A percentile compares a stretch with the other conserved stretches of the same genome.
phyloP scores from a whole-genome alignment of 1,140 invertebrate genomes.

The Nasonia vitripennis region DNA sequence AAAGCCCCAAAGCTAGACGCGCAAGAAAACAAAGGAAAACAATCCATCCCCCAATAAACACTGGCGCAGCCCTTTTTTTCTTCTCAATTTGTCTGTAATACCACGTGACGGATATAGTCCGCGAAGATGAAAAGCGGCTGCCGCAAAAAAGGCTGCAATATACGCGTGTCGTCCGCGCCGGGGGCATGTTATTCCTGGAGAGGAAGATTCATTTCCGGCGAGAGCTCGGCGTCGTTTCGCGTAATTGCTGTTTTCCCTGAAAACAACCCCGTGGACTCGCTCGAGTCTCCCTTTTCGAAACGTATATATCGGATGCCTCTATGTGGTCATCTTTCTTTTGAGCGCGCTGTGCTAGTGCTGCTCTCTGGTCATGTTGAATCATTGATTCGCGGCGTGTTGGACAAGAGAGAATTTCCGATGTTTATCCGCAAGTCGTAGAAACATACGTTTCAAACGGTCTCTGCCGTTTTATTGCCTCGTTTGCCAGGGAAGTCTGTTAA shows the following conservation, averaged over 20 bases:
- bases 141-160: neutral
- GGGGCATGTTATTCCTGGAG: slow-evolving; percentile 54
- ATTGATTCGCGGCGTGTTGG: neutral
- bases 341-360: neutral
- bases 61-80: neutral
- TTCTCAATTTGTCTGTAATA: slow-evolving; percentile 24
- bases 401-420: neutral
- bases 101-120: neutral
- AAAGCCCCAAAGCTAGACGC: neutral
- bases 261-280: slow-evolving; percentile 52
- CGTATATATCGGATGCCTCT: neutral
- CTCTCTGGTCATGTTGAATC: neutral
- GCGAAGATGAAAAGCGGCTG: neutral
- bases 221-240: slow-evolving; percentile 53
- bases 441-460: neutral
- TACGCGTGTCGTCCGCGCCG: neutral
- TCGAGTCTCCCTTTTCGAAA: neutral
- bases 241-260: slow-evolving; percentile 63
- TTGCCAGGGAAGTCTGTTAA: neutral
- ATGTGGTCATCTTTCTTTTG: neutral
- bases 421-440: neutral
- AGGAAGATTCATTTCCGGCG: slow-evolving; percentile 59
- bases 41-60: neutral
- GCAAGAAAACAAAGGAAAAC: neutral
- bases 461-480: neutral